Percentiles rank a stretch among this genome's conserved stretches.
phyloP scores from a whole-genome alignment of 2,113 vertebrate species.

The Corvus hawaiiensis region DNA sequence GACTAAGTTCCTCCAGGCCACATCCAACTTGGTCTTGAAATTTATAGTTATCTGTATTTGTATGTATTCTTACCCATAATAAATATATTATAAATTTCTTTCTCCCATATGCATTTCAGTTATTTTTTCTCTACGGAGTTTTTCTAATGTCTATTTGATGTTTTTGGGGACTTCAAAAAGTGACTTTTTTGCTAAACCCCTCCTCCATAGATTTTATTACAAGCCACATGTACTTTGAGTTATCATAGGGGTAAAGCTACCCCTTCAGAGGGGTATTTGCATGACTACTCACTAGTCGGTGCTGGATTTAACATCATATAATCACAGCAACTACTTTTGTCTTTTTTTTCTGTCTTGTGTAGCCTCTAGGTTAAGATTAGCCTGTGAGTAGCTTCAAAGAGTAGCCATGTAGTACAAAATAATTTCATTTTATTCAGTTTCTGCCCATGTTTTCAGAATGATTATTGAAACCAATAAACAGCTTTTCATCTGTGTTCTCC shows the following conservation, averaged over 20 bases:
- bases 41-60: neutral
- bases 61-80: no score
- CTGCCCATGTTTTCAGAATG: neutral
- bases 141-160: neutral
- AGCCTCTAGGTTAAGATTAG: neutral
- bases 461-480: neutral
- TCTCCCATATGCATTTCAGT: neutral
- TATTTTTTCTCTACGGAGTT: neutral
- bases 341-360: neutral
- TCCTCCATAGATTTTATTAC: neutral
- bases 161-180: neutral
- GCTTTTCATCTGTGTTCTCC: neutral
- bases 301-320: neutral
- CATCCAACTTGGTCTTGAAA: neutral
- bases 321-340: neutral
- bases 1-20: rapidly evolving
- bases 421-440: neutral
- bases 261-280: neutral
- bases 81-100: neutral
- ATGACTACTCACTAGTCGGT: neutral
- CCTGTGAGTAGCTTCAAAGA: neutral
- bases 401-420: neutral
- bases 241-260: neutral
- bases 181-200: neutral
- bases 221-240: neutral